Base-by-base conservation (phyloP, 2,888 invertebrate genomes). In the Drepanosiphum platanoidis region DNA sequence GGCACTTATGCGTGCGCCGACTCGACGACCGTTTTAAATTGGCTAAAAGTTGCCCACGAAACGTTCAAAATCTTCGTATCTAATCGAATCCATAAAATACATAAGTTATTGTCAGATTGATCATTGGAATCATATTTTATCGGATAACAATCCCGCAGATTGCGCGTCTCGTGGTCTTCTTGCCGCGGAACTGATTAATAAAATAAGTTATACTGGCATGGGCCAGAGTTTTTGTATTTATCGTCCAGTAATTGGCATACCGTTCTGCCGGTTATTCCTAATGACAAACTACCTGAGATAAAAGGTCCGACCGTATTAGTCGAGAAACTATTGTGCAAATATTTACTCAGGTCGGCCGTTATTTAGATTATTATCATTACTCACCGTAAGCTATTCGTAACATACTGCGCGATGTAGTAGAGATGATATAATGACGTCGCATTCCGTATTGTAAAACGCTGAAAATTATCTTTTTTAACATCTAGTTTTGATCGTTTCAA, bases 11-110 rank as follows among this genome's bases (percentile, higher is more conserved):
- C 52, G 18, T 86, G 86, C 77, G 46, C 86, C n/a, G 86, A 86
- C 77, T 82, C 75, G 30, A 80, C 78, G 3, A 86, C 83, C 13
- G 86, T 81, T 2, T 61, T 87, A 34, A 61, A 36, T 30, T 87
- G 87, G 87, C 39, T 87, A 18, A 30, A 61, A 18, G 46, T 79
- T 34, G 58, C 78, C 27, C 75, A 87, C 18, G 11, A 34, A 18
- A 75, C 34, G 27, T 87, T 74, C 77, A 75, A 87, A 70, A 86
- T 86, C 15, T 88, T 87, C 72, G 87, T 88, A 0, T 86, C 86
- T 42, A 87, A 87, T 61, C 32, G 87, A 2, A 87, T 88, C 8
- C 22, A 74, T 7, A 22, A 71, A 42, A 18, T 52, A 3, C 52
- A 52, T 13, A 13, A 8, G 8, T 15, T 52, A 52, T 15, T 52